Percentiles rank a stretch among this genome's conserved stretches.
Evolutionary conservation across 2,888 invertebrate species (phyloP).

Genomic region (Flabesymbios commensalis): DNA sequence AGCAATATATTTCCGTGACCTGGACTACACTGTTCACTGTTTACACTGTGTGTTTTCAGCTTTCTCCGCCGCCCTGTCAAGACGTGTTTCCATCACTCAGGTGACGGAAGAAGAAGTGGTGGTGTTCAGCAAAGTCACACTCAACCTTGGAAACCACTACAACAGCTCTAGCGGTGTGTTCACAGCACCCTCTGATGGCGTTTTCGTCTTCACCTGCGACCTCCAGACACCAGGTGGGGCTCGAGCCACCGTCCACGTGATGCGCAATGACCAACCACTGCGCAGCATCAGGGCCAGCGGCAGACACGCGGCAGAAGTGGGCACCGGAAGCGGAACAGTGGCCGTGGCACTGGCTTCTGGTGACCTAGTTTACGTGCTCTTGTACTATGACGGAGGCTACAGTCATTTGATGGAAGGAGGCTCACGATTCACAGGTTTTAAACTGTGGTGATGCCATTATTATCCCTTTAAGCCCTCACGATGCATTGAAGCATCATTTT

Average conservation of each 20-base stretch:
- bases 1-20: too few species aligned
- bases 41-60: neutral
- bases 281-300: neutral
- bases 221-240: neutral
- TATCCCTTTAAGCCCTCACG: too few species aligned
- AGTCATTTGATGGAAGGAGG: neutral
- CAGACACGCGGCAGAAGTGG: neutral
- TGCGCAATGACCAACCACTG: neutral
- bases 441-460: too few species aligned
- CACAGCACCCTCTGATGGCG: neutral
- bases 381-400: neutral
- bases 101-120: neutral
- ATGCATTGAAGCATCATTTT: too few species aligned
- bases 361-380: neutral
- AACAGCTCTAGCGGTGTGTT: neutral
- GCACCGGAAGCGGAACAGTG: neutral
- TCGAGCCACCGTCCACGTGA: neutral
- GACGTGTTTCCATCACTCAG: neutral
- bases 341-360: neutral
- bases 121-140: neutral
- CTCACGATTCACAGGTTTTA: neutral
- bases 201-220: neutral
- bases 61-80: neutral
- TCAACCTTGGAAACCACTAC: neutral
- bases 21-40: too few species aligned